A percentile compares a stretch with the other conserved stretches of the same genome.
Conservation (phyloP, 2,797 vertebrate genomes). For the Phataginus tricuspis region DNA sequence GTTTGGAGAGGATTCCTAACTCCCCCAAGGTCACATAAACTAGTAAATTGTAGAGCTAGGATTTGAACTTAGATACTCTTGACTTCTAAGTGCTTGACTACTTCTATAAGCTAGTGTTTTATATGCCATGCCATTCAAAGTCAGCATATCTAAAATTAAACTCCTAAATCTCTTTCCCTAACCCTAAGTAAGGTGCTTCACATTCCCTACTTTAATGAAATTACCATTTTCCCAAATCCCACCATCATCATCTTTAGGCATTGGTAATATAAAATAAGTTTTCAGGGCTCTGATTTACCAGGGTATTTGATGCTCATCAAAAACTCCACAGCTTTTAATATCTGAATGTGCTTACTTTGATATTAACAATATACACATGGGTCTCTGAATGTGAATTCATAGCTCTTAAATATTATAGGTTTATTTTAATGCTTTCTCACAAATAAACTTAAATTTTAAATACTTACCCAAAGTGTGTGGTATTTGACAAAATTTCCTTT, state of each 20-base stretch:
- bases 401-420: neutral
- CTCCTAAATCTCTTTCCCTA: neutral
- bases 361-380: neutral
- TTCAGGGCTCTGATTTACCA: conserved; percentile 7
- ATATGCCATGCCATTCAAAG: neutral
- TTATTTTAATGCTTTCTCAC: conserved; percentile 10
- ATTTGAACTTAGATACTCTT: conserved; percentile 17
- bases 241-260: neutral
- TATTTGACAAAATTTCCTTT: neutral
- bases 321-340: neutral
- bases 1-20: neutral
- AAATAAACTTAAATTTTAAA: conserved; percentile 38
- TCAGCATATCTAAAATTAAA: conserved; percentile 25
- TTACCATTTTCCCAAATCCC: neutral
- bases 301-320: conserved; percentile 11
- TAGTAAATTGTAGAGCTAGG: neutral
- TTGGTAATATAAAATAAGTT: neutral
- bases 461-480: neutral
- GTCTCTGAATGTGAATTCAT: neutral
- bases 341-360: neutral
- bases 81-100: neutral
- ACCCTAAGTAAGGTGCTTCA: neutral
- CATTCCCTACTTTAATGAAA: conserved; percentile 10
- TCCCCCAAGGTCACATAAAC: neutral
- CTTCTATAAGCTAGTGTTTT: neutral